These are phyloP conservation scores for human DNA, from an alignment of 2,113 vertebrate species.

Conservation along the genomic window DNA sequence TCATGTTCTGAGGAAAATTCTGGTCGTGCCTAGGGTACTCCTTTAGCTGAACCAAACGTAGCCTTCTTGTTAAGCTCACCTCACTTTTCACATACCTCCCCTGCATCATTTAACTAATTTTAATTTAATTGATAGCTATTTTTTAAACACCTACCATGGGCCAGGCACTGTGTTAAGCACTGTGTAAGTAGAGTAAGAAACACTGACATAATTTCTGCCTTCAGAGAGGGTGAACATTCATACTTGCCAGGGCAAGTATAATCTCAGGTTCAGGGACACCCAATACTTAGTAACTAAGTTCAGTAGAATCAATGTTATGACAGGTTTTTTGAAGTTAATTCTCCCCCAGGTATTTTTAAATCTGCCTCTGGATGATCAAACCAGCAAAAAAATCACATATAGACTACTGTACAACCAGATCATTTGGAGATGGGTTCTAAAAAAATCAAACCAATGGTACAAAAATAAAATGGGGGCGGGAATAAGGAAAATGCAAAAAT, in stretches of 20 bases:
- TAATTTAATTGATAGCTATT: background rate
- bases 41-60: background rate
- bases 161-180: background rate
- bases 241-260: background rate
- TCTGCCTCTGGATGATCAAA: background rate
- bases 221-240: background rate
- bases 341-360: background rate
- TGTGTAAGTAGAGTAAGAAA: background rate
- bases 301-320: background rate
- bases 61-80: background rate
- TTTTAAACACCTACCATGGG: background rate
- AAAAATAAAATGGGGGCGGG: background rate
- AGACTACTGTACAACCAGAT: background rate
- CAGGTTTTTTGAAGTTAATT: background rate
- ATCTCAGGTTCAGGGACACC: background rate
- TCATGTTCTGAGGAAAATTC: background rate
- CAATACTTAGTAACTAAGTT: background rate
- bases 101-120: background rate
- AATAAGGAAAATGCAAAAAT: slow-evolving; percentile 19
- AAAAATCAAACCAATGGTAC: background rate
- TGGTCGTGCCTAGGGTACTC: background rate
- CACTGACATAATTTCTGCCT: background rate
- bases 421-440: background rate
- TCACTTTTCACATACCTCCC: background rate
- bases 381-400: background rate